Percentiles rank a stretch among this genome's conserved stretches.
Conservation (phyloP, 2,113 vertebrate genomes). For the Labeo catla region DNA sequence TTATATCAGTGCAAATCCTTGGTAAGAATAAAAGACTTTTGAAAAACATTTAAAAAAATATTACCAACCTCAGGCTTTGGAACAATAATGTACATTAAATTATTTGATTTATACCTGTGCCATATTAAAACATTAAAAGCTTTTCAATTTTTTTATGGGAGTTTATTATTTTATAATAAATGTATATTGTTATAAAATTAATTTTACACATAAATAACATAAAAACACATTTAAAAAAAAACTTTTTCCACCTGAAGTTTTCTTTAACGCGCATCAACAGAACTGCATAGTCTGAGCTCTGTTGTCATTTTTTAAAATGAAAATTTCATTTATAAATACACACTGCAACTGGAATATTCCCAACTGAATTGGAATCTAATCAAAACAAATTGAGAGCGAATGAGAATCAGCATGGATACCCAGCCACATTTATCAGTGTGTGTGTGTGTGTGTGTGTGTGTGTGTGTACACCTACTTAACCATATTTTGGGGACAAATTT, state of each 20-base stretch:
- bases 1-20: too few relatives aligned
- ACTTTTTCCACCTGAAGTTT: too few relatives aligned
- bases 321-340: background rate
- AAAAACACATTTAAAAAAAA: too few relatives aligned
- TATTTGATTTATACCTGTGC: background rate
- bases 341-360: background rate
- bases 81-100: background rate
- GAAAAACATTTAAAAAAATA: too few relatives aligned
- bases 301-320: background rate
- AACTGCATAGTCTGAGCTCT: background rate
- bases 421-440: background rate
- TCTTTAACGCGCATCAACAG: background rate
- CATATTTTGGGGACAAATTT: too few relatives aligned
- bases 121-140: background rate
- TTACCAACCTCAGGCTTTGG: background rate
- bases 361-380: background rate
- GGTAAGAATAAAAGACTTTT: too few relatives aligned
- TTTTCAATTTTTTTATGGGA: background rate
- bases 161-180: too few relatives aligned
- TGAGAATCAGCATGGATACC: background rate
- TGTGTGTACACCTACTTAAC: background rate
- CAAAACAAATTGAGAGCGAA: background rate
- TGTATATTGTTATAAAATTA: too few relatives aligned
- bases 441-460: slow-evolving; percentile 17
- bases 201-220: too few relatives aligned